A percentile compares a stretch with the other conserved stretches of the same genome.
phyloP scores from a whole-genome alignment of 2,797 vertebrate genomes.

The Enteromius fasciolatus region DNA sequence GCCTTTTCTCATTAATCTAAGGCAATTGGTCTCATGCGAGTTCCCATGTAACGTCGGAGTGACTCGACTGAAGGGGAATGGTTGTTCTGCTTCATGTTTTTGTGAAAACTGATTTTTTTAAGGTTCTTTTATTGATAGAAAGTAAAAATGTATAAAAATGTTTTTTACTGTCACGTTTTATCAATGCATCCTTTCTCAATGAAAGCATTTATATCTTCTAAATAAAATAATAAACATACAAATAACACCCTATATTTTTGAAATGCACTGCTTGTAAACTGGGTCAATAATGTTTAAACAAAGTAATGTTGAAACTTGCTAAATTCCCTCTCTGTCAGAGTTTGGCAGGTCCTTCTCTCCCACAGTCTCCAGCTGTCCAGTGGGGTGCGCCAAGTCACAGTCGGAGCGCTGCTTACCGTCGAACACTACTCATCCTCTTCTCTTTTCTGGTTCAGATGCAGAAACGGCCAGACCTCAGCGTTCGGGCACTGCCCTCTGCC shows the following conservation, averaged over 20 bases:
- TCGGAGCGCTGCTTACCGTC: slow-evolving; percentile 88
- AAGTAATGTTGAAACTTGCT: slow-evolving; percentile 3
- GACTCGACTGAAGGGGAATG: no score
- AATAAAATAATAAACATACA: background rate
- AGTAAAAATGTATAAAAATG: background rate
- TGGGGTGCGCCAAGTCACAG: slow-evolving; percentile 95
- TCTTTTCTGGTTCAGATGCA: slow-evolving; percentile 75
- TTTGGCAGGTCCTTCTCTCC: slow-evolving; percentile 85
- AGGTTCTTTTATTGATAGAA: background rate
- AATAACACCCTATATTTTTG: background rate
- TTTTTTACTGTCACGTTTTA: background rate
- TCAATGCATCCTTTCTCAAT: background rate
- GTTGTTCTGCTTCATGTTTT: background rate
- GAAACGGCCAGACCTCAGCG: slow-evolving; percentile 86
- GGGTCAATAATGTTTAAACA: background rate
- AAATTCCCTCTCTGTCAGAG: slow-evolving; percentile 66
- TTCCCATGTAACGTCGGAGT: no score
- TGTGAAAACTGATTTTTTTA: background rate
- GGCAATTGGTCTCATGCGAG: no score
- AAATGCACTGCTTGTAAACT: background rate
- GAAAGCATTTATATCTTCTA: background rate
- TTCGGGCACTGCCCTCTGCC: slow-evolving; percentile 55
- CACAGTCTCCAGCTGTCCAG: slow-evolving; percentile 93
- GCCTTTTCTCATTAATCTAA: no score
- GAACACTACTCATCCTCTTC: slow-evolving; percentile 65